These are phyloP conservation scores for Zelleria hepariella DNA, from an alignment of 2,888 invertebrate species.

Conservation along the genomic window DNA sequence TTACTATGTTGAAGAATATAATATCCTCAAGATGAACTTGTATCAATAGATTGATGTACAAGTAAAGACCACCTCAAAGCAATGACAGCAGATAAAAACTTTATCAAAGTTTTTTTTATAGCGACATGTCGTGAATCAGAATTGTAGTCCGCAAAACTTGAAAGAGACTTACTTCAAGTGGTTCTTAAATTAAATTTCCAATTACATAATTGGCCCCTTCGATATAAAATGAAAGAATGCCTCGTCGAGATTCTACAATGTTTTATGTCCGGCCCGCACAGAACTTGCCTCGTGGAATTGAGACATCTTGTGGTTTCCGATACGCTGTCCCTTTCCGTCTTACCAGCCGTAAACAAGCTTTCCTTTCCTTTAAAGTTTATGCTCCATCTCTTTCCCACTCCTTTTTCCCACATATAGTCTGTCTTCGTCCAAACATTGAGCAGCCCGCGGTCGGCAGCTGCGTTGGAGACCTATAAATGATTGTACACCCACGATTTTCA, in stretches of 20 bases:
- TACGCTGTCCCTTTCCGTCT: constrained; percentile 54
- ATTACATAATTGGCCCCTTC: constrained; percentile 6
- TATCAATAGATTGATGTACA: no score
- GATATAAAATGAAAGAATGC: constrained; percentile 41
- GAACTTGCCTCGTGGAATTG: constrained; percentile 67
- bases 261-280: constrained; percentile 66
- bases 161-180: neutral
- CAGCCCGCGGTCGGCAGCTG: constrained; percentile 59
- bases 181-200: neutral
- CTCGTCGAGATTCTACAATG: constrained; percentile 43
- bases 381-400: constrained; percentile 51
- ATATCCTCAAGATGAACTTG: no score
- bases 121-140: no score
- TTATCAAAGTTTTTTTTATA: no score
- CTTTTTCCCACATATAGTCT: constrained; percentile 57
- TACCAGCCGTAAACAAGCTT: constrained; percentile 33
- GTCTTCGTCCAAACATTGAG: constrained; percentile 69
- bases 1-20: no score
- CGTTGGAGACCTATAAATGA: constrained; percentile 61
- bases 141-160: neutral
- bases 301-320: constrained; percentile 73
- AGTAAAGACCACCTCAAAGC: no score
- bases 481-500: constrained; percentile 53
- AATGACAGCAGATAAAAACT: no score
- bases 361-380: constrained; percentile 54